phyloP scores from a whole-genome alignment of 2,797 vertebrate genomes.

The Neopelma chrysocephalum region DNA sequence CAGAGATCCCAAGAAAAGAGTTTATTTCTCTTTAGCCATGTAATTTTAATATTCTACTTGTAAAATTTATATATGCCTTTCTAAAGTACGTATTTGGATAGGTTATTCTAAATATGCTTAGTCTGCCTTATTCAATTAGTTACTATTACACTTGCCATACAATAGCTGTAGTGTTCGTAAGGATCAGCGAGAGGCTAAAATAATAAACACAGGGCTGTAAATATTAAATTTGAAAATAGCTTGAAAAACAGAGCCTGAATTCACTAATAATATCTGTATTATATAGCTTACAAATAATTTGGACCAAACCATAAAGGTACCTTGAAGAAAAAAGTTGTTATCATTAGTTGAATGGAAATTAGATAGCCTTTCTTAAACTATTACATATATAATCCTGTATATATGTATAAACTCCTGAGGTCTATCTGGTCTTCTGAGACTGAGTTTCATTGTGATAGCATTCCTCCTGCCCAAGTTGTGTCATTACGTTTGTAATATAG shows the following conservation, averaged over 20 bases:
- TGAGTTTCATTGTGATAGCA: neutral
- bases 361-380: neutral
- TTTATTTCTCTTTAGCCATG: neutral
- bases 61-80: neutral
- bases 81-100: neutral
- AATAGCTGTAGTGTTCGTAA: neutral
- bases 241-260: neutral
- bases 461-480: neutral
- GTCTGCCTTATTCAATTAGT: neutral
- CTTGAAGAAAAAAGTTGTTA: neutral
- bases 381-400: neutral
- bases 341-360: neutral
- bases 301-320: neutral
- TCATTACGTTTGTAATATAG: neutral
- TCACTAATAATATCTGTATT: neutral
- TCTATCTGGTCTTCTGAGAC: neutral
- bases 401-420: neutral
- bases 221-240: neutral
- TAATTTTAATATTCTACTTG: neutral
- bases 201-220: neutral
- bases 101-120: neutral
- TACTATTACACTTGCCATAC: neutral
- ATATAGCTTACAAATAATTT: neutral
- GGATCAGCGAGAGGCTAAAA: neutral
- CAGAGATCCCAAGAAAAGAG: neutral